Conservation (phyloP, 2,113 vertebrate species). For the Tetrao urogallus region DNA sequence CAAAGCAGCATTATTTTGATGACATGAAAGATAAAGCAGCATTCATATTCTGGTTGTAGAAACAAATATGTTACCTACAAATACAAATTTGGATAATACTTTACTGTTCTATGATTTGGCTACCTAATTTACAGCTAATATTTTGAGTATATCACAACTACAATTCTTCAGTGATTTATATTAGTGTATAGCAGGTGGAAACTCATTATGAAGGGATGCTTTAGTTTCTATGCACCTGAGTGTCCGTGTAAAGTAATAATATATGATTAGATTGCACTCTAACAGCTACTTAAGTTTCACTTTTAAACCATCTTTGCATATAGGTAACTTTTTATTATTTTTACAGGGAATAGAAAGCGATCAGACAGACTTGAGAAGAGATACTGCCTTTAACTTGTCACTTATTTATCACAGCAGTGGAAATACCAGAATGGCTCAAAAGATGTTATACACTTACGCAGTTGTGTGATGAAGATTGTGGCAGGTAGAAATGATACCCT, state of each 20-base stretch:
- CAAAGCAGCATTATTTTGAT: background rate
- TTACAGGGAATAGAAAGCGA: constrained; percentile 90
- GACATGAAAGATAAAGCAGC: background rate
- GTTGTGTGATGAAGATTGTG: constrained; percentile 73
- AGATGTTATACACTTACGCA: constrained; percentile 84
- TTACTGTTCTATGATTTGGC: background rate
- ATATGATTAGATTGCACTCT: background rate
- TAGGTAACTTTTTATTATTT: background rate
- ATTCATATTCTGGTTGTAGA: background rate
- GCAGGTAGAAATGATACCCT: background rate
- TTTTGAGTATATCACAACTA: background rate
- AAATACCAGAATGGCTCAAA: constrained; percentile 86
- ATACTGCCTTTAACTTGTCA: constrained; percentile 93
- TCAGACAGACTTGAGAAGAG: constrained; percentile 91
- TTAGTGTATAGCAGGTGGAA: background rate
- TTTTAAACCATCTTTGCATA: background rate
- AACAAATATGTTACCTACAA: background rate
- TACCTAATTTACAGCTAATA: background rate
- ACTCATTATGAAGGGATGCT: background rate
- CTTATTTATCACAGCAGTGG: constrained; percentile 95
- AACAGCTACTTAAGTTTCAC: background rate
- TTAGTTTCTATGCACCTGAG: background rate
- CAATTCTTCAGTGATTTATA: background rate
- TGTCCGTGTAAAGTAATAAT: background rate
- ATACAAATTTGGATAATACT: background rate